Evolutionary conservation across 2,888 invertebrate species (phyloP).

Genomic region (Caenorhabditis doughertyi): DNA sequence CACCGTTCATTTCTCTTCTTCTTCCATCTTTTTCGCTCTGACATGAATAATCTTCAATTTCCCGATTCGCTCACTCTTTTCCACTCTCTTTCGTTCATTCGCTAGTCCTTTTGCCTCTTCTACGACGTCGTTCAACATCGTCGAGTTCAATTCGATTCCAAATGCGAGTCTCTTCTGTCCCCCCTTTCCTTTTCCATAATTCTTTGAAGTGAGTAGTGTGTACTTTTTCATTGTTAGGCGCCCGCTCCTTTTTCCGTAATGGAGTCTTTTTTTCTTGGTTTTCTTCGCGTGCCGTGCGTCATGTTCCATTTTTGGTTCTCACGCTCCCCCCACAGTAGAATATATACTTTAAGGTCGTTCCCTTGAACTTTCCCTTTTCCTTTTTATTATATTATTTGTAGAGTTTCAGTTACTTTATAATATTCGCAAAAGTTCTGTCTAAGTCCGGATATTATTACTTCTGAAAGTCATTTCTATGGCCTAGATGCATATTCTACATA

Average conservation of each 20-base stretch:
- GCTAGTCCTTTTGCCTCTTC: conserved; percentile 5
- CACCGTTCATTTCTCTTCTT: conserved; percentile 26
- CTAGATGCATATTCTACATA: too few relatives aligned
- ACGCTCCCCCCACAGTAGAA: conserved; percentile 30
- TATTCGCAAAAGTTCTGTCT: neutral
- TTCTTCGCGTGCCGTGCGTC: neutral
- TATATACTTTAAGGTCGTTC: conserved; percentile 33
- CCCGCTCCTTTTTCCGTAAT: conserved; percentile 22
- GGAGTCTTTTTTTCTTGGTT: conserved; percentile 31
- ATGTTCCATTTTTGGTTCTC: conserved; percentile 34
- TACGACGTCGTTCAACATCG: conserved; percentile 16
- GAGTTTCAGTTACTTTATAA: neutral
- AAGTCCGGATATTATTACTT: neutral
- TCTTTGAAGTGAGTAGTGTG: conserved; percentile 48
- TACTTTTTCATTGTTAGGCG: conserved; percentile 47
- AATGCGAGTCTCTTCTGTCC: conserved; percentile 17
- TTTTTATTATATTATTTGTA: neutral
- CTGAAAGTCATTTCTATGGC: too few relatives aligned
- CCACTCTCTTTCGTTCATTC: conserved; percentile 20
- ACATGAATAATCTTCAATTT: conserved; percentile 60
- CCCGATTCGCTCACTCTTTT: conserved; percentile 42
- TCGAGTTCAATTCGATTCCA: conserved; percentile 44
- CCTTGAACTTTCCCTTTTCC: conserved; percentile 15
- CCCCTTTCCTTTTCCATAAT: conserved; percentile 29
- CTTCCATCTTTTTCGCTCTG: conserved; percentile 3